Evolutionary conservation across 2,888 invertebrate genomes (phyloP).

Genomic region (Brachyopa scutellaris): DNA sequence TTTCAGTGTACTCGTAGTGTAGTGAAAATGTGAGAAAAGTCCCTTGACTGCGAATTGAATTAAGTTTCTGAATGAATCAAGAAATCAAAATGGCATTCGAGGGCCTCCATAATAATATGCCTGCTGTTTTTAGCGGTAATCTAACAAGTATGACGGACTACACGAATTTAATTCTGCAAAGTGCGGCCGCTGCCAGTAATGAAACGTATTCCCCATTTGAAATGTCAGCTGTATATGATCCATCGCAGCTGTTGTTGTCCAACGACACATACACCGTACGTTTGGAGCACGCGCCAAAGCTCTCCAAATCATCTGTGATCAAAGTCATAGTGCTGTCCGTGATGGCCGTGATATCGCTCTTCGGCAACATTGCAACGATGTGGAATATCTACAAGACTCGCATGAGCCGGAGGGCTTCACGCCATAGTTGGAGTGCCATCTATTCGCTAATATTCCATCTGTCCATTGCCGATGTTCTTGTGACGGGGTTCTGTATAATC

Average conservation of each 20-base stretch:
- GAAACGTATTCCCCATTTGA: constrained; percentile 1
- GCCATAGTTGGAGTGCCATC: constrained; percentile 87
- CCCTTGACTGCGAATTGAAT: not conserved
- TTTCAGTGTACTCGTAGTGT: constrained; percentile 27
- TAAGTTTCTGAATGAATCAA: not conserved
- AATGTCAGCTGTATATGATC: constrained; percentile 12
- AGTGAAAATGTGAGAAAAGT: constrained; percentile 31
- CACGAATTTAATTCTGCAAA: constrained; percentile 22
- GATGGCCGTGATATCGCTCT: constrained; percentile 88
- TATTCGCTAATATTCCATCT: constrained; percentile 91
- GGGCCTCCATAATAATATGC: constrained; percentile 17
- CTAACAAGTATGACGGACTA: constrained; percentile 50
- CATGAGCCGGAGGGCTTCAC: constrained; percentile 83
- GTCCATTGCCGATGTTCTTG: constrained; percentile 91
- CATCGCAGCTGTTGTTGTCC: constrained; percentile 14
- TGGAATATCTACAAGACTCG: constrained; percentile 88
- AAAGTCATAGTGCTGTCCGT: constrained; percentile 86
- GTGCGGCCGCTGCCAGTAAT: constrained; percentile 19
- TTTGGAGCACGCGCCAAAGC: constrained; percentile 86
- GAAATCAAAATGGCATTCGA: constrained; percentile 28
- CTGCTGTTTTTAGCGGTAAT: constrained; percentile 28
- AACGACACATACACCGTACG: constrained; percentile 57
- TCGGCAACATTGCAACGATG: constrained; percentile 90
- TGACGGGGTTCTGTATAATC: constrained; percentile 90
- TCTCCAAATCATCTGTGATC: constrained; percentile 85